phyloP scores from a whole-genome alignment of 2,888 invertebrate species.

The Belgica antarctica region DNA sequence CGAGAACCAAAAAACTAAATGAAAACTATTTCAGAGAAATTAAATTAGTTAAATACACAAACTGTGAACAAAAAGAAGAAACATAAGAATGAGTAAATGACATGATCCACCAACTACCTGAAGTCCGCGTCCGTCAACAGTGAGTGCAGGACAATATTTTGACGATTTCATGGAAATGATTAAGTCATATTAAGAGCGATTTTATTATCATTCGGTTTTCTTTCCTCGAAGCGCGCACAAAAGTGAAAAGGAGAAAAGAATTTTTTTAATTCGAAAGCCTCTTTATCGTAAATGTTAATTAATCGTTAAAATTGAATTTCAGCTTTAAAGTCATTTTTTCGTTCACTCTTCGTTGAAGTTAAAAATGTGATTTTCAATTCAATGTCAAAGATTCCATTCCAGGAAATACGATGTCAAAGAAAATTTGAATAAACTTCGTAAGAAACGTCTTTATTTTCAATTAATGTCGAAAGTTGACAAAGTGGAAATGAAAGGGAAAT shows the following conservation, averaged over 20 bases:
- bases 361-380: constrained; percentile 35
- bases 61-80: not conserved
- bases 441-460: not conserved
- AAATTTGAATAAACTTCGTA: constrained; percentile 10
- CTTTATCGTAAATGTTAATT: constrained; percentile 36
- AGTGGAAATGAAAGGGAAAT: constrained; percentile 20
- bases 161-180: constrained; percentile 43
- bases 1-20: not conserved
- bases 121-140: not conserved
- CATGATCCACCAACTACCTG: constrained; percentile 35
- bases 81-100: constrained; percentile 27
- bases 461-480: not conserved
- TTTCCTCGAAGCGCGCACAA: not conserved
- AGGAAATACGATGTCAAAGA: constrained; percentile 42
- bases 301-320: constrained; percentile 33
- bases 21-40: not conserved
- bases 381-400: constrained; percentile 36
- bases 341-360: not conserved
- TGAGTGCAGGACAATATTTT: constrained; percentile 28
- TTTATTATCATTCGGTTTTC: constrained; percentile 26
- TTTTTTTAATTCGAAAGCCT: constrained; percentile 23
- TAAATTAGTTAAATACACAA: too few relatives aligned
- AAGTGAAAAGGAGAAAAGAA: constrained; percentile 7
- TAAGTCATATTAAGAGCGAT: constrained; percentile 44
- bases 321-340: not conserved